Base-by-base conservation (phyloP, 2,888 invertebrate genomes). In the Drosophila mettleri region DNA sequence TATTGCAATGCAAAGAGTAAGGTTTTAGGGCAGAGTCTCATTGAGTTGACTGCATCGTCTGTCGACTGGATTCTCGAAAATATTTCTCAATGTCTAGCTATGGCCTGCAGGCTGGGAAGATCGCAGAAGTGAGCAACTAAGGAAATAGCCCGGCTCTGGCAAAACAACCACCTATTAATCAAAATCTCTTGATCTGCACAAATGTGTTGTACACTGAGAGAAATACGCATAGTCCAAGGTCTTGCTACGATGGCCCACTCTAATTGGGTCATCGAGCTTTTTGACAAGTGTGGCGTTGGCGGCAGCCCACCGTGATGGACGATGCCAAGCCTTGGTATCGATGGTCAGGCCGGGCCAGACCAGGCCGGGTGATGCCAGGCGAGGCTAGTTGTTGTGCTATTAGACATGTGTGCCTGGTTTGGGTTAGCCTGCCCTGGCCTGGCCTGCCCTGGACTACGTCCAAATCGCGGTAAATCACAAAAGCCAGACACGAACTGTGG, bases 61-160 rank as follows among this genome's bases (percentile, higher is more conserved):
- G 89, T 89, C 83, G 78, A 78, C 69, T 86, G 75, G 81, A 89
- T 86, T 89, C 73, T 83, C 86, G 43, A 86, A 89, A 89, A 88
- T 89, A 86, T 89, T 89, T 80, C 81, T 88, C 86, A 88, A 86
- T 89, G 86, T 89, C 88, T 69, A 77, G 51, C 53, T 60, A 68
- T 18, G 39, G 82, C 88, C 87, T 57, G 58, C 51, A 73, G 88
- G 80, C 74, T 80, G 38, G 33, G 59, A 27, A 22, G 27, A 18
- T 12, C 12, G 45, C 24, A 51, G 58, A 51, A 34, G 45, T 33
- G 60, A 70, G 31, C 51, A 39, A 41, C 16, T 18, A 48, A 51
- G 70, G 22, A 74, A 75, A 78, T 74, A 59, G 60, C 61, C 45
- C 49, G 38, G 54, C 66, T 68, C 58, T 55, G 58, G 55, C 79